Evolutionary conservation across 2,113 vertebrate genomes (phyloP).

Genomic region (Aldabrachelys gigantea): DNA sequence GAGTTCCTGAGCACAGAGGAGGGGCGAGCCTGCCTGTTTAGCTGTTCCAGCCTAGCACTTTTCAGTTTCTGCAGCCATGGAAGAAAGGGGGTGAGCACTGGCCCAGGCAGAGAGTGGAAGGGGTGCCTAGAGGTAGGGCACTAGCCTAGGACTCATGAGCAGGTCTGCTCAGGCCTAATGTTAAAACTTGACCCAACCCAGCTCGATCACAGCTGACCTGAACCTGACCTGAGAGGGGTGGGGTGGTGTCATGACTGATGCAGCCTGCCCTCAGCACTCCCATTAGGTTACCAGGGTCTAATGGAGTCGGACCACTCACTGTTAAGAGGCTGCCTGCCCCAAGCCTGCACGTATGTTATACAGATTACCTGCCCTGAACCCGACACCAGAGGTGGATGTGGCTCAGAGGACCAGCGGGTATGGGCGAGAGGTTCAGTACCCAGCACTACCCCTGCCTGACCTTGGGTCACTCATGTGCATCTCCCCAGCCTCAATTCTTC

Average conservation of each 20-base stretch:
- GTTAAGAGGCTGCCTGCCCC: too few relatives aligned
- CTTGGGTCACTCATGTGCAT: rapidly evolving
- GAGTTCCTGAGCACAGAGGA: background rate
- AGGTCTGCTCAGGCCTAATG: background rate
- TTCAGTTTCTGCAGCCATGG: background rate
- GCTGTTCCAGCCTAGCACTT: rapidly evolving
- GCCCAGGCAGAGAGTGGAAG: too few relatives aligned
- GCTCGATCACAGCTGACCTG: background rate
- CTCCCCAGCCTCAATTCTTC: background rate
- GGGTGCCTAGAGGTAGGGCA: too few relatives aligned
- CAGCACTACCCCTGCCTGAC: background rate
- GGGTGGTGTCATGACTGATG: background rate
- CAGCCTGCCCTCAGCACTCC: too few relatives aligned
- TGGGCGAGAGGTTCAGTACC: background rate
- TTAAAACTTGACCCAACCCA: too few relatives aligned
- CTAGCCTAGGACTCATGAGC: rapidly evolving
- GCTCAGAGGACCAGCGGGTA: background rate
- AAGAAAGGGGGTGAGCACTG: rapidly evolving
- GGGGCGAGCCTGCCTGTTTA: background rate
- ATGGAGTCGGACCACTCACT: too few relatives aligned
- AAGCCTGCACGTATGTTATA: too few relatives aligned
- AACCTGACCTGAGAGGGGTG: background rate
- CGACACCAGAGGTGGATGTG: background rate
- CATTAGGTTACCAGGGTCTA: background rate
- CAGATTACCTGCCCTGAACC: background rate